These are phyloP conservation scores for Actinostola sp. DNA, from an alignment of 92 coral and sea anemone genomes.

Conservation along the genomic window DNA sequence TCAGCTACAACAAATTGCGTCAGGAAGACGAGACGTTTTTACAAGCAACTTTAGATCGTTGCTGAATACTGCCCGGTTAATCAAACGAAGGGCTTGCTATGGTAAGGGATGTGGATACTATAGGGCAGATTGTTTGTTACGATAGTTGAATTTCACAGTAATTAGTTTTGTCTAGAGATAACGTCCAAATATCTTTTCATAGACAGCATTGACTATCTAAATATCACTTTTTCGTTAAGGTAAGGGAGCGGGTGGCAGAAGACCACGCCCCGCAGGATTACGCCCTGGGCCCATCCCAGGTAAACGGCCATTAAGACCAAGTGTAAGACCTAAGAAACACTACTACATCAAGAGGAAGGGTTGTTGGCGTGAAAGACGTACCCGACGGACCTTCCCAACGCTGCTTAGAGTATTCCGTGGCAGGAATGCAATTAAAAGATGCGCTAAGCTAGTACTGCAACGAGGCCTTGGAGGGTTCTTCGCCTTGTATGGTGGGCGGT, in stretches of 20 bases:
- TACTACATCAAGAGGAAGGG: conserved; percentile 1
- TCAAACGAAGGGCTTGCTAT: conserved; percentile 65
- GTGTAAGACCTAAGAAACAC: conserved; percentile 27
- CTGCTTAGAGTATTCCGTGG: conserved; percentile 11
- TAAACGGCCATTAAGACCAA: conserved; percentile 36
- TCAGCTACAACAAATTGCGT: conserved; percentile 67
- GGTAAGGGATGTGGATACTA: conserved; percentile 34
- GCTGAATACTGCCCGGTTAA: conserved; percentile 41
- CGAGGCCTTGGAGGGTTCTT: conserved; percentile 33
- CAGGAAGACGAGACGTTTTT: conserved; percentile 49
- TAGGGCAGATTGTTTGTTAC: background rate
- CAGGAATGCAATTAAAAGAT: conserved; percentile 19
- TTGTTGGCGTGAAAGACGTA: conserved; percentile 15
- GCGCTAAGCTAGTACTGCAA: conserved; percentile 34
- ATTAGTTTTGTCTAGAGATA: too few relatives aligned
- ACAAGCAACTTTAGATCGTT: conserved; percentile 56
- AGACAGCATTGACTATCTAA: background rate
- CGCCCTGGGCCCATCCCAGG: conserved; percentile 39
- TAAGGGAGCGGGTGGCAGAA: conserved; percentile 32
- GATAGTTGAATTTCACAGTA: too few relatives aligned
- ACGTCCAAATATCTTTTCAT: background rate
- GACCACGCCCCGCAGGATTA: conserved; percentile 11
- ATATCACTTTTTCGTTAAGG: background rate
- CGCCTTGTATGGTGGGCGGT: conserved; percentile 34
- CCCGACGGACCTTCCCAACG: conserved; percentile 4